phyloP scores from a whole-genome alignment of 92 coral and sea anemone genomes.

The Actinostola sp. region DNA sequence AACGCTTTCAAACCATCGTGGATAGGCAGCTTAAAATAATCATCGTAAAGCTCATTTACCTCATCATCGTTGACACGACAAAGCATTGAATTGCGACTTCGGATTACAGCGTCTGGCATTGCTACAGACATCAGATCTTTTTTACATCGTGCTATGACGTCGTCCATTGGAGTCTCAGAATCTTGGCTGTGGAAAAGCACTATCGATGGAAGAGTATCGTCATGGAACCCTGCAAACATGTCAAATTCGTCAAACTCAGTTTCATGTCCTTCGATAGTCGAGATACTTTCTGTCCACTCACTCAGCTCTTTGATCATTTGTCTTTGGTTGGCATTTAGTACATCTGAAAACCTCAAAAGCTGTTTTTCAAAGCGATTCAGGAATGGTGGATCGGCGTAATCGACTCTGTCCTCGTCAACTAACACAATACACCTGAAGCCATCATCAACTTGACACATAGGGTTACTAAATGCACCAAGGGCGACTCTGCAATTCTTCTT shows the following conservation, averaged over 20 bases:
- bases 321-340: conserved; percentile 50
- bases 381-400: conserved; percentile 91
- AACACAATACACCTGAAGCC: conserved; percentile 94
- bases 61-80: conserved; percentile 49
- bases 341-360: conserved; percentile 85
- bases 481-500: conserved; percentile 95
- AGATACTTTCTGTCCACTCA: conserved; percentile 67
- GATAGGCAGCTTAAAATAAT: conserved; percentile 74
- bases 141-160: conserved; percentile 70
- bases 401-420: conserved; percentile 81
- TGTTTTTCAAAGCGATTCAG: conserved; percentile 95
- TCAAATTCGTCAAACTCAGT: conserved; percentile 73
- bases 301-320: conserved; percentile 52
- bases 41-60: conserved; percentile 46
- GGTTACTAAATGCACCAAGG: conserved; percentile 93
- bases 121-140: conserved; percentile 84
- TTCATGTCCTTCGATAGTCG: conserved; percentile 56
- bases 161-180: conserved; percentile 27
- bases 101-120: conserved; percentile 87
- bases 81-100: conserved; percentile 59
- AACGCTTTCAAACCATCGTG: conserved; percentile 74
- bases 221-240: conserved; percentile 90
- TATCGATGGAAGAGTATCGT: conserved; percentile 87
- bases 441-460: conserved; percentile 97
- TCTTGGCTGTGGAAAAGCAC: conserved; percentile 72